Base-by-base conservation (phyloP, 53 echinoderm and acorn worm genomes). In the Holothuria scabra region DNA sequence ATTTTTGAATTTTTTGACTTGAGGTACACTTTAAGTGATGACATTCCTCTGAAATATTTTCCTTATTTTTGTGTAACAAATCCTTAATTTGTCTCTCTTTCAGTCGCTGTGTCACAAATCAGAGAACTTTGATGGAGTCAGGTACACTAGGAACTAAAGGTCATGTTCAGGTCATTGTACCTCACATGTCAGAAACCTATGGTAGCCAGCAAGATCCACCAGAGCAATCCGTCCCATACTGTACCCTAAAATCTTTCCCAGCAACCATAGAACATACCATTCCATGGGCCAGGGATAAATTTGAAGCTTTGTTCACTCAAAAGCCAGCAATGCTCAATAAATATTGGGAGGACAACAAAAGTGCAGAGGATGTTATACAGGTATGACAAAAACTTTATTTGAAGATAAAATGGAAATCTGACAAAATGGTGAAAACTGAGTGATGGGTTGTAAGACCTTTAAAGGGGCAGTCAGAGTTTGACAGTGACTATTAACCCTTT, bases 231-330 rank as follows among this genome's bases (percentile, higher is more conserved):
- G 89, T 97, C 0, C 97, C 97, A 12, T 97, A 97, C 87, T 97
- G 97, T 46, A 97, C 97, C 6, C 97, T 97, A 41, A 97, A 97
- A 81, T 94, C 97, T 12, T 97, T 97, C 83, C 97, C 97, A 59
- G 90, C 97, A 48, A 90, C 92, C 16, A 92, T 97, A 57, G 97
- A 97, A 86, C 97, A 97, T 52, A 97, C 97, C 52, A 97, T 97
- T 76, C 97, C 94, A 31, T 97, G 97, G 97, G 97, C 97, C n/a
- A 88, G 97, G 76, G 97, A 97, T 67, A 97, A 97, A 89, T 97
- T 97, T 97, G 97, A 94, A 62, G 91, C 86, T 59, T 58, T 89
- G 65, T 94, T 94, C 32, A 87, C 88, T 32, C 92, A 92, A 92
- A 97, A 97, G 61, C 97, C 97, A 12, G 86, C 88, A 12, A 90